These are phyloP conservation scores for Drosophila tristis DNA, from an alignment of 1,140 invertebrate species.

Conservation along the genomic window DNA sequence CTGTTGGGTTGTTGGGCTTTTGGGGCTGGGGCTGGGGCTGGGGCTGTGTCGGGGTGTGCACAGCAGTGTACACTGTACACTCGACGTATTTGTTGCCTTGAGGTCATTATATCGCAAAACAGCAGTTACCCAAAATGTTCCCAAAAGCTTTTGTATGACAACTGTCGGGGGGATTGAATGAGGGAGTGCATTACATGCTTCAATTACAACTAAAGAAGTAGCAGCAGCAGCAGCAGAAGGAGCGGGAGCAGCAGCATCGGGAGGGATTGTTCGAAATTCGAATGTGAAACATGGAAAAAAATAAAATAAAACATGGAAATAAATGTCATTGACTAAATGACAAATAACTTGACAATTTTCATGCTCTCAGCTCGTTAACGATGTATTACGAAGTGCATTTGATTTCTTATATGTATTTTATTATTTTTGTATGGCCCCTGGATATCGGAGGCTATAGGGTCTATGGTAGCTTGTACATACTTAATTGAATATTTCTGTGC, in stretches of 20 bases:
- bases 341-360: constrained; percentile 75
- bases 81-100: constrained; percentile 63
- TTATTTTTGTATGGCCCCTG: no score
- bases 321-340: constrained; percentile 83
- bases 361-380: constrained; percentile 29
- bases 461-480: no score
- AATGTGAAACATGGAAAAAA: constrained; percentile 57
- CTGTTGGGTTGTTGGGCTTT: not conserved
- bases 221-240: constrained; percentile 17
- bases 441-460: no score
- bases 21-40: not conserved
- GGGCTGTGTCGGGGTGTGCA: no score
- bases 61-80: no score
- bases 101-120: constrained; percentile 81
- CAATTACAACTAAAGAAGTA: constrained; percentile 60
- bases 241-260: constrained; percentile 31
- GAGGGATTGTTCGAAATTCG: constrained; percentile 62
- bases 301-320: constrained; percentile 69
- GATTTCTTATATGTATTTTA: not conserved
- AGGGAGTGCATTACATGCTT: constrained; percentile 73
- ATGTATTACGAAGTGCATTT: constrained; percentile 12
- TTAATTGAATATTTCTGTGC: no score
- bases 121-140: constrained; percentile 80
- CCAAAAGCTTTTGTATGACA: constrained; percentile 79
- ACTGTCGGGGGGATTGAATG: constrained; percentile 31